Percentiles rank a stretch among this genome's conserved stretches.
Conservation (phyloP, 2,888 invertebrate genomes). For the Acanthosepion pharaonis region DNA sequence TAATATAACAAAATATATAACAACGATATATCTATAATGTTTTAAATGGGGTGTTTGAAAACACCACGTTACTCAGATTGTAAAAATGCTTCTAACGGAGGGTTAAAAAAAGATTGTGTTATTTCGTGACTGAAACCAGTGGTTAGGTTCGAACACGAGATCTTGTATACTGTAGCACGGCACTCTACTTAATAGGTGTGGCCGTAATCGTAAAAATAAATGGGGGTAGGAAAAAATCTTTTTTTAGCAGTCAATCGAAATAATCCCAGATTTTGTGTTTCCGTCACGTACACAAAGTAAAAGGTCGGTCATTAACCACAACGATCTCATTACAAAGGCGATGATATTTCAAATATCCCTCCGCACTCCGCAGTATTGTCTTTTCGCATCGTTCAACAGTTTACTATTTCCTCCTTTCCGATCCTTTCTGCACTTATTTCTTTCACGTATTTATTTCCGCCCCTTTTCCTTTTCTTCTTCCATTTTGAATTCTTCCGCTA, state of each 20-base stretch:
- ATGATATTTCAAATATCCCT: background rate
- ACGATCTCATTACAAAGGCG: background rate
- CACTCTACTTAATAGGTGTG: too few relatives aligned
- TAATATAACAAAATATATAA: too few relatives aligned
- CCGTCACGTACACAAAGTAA: too few relatives aligned
- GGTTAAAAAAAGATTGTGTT: too few relatives aligned
- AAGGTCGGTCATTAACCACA: background rate
- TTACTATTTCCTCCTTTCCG: background rate
- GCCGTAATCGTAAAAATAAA: too few relatives aligned
- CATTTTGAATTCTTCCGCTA: conserved; percentile 9
- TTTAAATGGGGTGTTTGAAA: too few relatives aligned
- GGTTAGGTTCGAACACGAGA: too few relatives aligned
- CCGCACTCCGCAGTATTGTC: background rate
- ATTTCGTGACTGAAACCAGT: too few relatives aligned
- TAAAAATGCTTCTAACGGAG: too few relatives aligned
- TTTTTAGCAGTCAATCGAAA: background rate
- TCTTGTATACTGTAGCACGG: too few relatives aligned
- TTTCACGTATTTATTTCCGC: background rate
- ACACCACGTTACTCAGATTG: too few relatives aligned
- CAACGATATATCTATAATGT: too few relatives aligned
- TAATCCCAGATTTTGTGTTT: background rate
- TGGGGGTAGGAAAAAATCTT: background rate
- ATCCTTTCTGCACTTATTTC: background rate
- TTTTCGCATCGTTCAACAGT: background rate
- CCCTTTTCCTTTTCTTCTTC: background rate